Percentiles rank a stretch among this genome's conserved stretches.
phyloP scores from a whole-genome alignment of 1,140 invertebrate genomes.

The Magallana ariakensis region DNA sequence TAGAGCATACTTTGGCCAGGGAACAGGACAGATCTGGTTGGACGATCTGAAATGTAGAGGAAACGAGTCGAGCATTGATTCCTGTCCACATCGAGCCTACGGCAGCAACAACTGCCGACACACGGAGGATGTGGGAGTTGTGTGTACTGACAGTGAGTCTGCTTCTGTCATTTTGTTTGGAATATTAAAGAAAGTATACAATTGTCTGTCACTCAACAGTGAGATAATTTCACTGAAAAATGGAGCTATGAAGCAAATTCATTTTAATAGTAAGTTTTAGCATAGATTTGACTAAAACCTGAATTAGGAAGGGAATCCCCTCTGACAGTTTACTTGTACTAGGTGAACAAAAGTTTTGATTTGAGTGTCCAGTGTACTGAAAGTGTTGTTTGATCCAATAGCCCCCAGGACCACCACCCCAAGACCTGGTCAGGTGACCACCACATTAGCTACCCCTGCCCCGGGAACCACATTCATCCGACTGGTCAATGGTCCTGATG shows the following conservation, averaged over 20 bases:
- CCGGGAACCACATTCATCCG: constrained; percentile 50
- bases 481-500: constrained; percentile 54
- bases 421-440: background rate
- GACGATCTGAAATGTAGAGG: constrained; percentile 87
- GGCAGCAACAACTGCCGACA: constrained; percentile 86
- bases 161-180: background rate
- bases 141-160: constrained; percentile 58
- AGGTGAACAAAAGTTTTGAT: too few relatives aligned
- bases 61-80: constrained; percentile 84
- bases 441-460: constrained; percentile 42
- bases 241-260: too few relatives aligned
- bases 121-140: constrained; percentile 83
- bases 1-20: constrained; percentile 62
- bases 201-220: too few relatives aligned
- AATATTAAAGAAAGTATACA: background rate
- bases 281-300: too few relatives aligned
- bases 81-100: constrained; percentile 88
- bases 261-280: too few relatives aligned
- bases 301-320: too few relatives aligned
- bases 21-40: constrained; percentile 82
- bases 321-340: too few relatives aligned
- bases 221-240: too few relatives aligned
- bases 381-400: constrained; percentile 10
- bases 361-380: too few relatives aligned
- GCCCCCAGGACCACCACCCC: constrained; percentile 35